Conservation (phyloP, 2,113 vertebrate species). For the Pogonocichla stellata region DNA sequence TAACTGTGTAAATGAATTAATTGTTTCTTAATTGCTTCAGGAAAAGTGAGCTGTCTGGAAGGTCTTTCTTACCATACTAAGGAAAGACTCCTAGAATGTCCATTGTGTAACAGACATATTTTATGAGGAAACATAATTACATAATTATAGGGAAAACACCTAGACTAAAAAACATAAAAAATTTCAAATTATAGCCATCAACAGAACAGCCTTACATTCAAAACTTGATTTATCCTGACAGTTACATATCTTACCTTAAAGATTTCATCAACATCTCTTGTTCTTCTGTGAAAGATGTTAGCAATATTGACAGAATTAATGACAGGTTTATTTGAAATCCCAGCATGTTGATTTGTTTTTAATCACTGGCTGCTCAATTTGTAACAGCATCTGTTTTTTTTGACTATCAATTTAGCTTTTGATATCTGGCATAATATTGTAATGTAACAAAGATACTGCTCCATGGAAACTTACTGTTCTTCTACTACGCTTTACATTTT, state of each 20-base stretch:
- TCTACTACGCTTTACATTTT: background rate
- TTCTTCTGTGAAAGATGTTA: conserved; percentile 6
- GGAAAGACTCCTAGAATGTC: background rate
- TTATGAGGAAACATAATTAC: background rate
- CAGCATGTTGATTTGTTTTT: background rate
- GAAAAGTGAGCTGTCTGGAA: background rate
- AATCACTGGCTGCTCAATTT: background rate
- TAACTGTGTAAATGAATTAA: background rate
- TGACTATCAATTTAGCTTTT: background rate
- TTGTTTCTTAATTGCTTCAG: background rate
- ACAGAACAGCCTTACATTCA: background rate
- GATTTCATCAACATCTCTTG: conserved; percentile 19
- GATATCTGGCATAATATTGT: background rate
- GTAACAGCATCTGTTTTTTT: background rate
- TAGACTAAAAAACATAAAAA: background rate
- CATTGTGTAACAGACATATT: background rate
- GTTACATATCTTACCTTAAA: conserved; percentile 45
- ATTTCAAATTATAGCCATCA: background rate
- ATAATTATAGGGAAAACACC: background rate
- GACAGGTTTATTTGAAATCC: background rate
- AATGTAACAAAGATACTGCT: background rate
- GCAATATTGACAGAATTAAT: conserved; percentile 2
- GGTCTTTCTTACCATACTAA: background rate
- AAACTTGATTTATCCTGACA: conserved; percentile 18
- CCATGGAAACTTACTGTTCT: background rate